Evolutionary conservation across 1,140 invertebrate species (phyloP).

Genomic region (Macrocentrus cingulum): DNA sequence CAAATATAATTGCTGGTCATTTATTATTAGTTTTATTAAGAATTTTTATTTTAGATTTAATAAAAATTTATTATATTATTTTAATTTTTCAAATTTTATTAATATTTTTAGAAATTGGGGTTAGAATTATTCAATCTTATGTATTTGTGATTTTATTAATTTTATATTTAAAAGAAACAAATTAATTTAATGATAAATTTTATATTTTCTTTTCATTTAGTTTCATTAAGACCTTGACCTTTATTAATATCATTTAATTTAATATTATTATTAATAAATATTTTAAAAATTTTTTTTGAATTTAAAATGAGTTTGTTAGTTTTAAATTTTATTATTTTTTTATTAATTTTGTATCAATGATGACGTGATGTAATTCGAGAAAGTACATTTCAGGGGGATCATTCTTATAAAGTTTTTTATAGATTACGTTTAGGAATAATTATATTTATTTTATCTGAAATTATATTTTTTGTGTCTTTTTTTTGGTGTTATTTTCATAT

Average conservation of each 20-base stretch:
- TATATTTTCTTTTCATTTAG: slow-evolving; percentile 58
- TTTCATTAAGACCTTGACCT: slow-evolving; percentile 62
- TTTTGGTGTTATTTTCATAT: slow-evolving; percentile 70
- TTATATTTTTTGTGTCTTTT: slow-evolving; percentile 66
- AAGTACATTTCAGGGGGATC: slow-evolving; percentile 61
- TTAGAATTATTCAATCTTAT: slow-evolving; percentile 62
- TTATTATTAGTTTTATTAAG: slow-evolving; percentile 64
- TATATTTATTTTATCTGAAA: slow-evolving; percentile 67
- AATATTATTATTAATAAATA: slow-evolving; percentile 52
- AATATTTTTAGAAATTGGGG: slow-evolving; percentile 58
- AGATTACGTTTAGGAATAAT: slow-evolving; percentile 64
- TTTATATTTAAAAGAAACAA: slow-evolving; percentile 60
- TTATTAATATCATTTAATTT: slow-evolving; percentile 53
- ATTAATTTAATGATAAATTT: slow-evolving; percentile 49
- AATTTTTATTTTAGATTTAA: slow-evolving; percentile 37
- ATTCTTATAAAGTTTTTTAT: slow-evolving; percentile 53
- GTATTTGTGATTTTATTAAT: slow-evolving; percentile 60
- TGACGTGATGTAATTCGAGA: slow-evolving; percentile 67
- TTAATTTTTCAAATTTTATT: slow-evolving; percentile 58
- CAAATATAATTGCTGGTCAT: slow-evolving; percentile 72
- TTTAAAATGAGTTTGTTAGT: slow-evolving; percentile 48
- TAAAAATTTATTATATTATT: slow-evolving; percentile 42
- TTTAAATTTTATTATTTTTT: slow-evolving; percentile 37
- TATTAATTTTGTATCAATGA: slow-evolving; percentile 62
- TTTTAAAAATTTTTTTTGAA: slow-evolving; percentile 59